Conservation (phyloP, 2,888 invertebrate species). For the Hypsopygia costalis region DNA sequence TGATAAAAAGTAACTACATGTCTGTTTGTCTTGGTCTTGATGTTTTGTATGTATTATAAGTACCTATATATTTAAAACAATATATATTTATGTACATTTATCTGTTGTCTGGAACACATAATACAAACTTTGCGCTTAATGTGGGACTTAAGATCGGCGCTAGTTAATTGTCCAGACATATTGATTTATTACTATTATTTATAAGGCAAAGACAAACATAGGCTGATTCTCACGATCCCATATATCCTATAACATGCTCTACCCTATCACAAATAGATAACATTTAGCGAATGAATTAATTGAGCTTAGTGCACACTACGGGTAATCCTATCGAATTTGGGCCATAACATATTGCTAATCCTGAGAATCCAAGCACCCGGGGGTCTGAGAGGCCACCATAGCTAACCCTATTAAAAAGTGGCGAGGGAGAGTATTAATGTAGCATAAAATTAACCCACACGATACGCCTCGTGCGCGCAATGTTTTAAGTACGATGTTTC, state of each 20-base stretch:
- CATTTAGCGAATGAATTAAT: conserved; percentile 27
- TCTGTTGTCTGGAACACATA: no score
- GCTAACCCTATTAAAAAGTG: conserved; percentile 77
- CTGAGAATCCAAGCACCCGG: conserved; percentile 38
- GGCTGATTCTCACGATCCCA: conserved; percentile 3
- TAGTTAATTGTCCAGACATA: no score
- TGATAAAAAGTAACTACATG: no score
- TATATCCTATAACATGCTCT: neutral
- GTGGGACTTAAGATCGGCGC: no score
- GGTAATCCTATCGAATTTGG: conserved; percentile 51
- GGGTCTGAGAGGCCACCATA: conserved; percentile 57
- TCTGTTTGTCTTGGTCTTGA: no score
- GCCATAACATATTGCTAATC: conserved; percentile 62
- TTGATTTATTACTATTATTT: no score
- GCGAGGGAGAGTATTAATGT: conserved; percentile 70
- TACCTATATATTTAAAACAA: no score
- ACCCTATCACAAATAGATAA: conserved; percentile 12
- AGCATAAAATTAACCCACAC: conserved; percentile 77
- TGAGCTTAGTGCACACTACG: conserved; percentile 41
- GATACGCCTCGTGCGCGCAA: conserved; percentile 61
- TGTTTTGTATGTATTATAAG: no score
- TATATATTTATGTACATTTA: no score
- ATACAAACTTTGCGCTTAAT: no score
- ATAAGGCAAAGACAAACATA: no score
- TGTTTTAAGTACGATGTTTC: conserved; percentile 49